Evolutionary conservation across 2,113 vertebrate species (phyloP).

Genomic region (Odocoileus virginianus): DNA sequence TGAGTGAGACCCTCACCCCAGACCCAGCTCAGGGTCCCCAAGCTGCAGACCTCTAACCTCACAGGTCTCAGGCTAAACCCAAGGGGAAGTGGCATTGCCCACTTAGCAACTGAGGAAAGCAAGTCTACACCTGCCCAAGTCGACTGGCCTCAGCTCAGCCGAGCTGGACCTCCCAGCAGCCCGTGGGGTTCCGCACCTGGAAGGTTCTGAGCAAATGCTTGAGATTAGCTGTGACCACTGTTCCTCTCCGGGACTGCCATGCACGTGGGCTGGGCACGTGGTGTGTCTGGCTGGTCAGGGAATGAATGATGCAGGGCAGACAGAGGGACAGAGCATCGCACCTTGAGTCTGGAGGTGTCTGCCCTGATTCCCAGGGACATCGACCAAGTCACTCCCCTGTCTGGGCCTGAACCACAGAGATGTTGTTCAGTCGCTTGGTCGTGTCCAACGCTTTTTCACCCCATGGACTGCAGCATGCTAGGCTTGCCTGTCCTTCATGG

Average conservation of each 20-base stretch:
- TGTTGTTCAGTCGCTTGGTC: background rate
- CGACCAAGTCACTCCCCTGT: rapidly evolving
- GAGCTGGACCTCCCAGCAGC: background rate
- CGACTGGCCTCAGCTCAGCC: background rate
- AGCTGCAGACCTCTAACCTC: background rate
- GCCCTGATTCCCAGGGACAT: background rate
- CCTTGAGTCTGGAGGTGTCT: background rate
- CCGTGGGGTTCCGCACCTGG: background rate
- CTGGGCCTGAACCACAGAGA: background rate
- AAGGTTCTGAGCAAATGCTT: background rate
- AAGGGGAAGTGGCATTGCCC: background rate
- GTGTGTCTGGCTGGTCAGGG: background rate
- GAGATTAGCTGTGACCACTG: rapidly evolving
- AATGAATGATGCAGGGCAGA: no score
- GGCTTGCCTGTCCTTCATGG: background rate
- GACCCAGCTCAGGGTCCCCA: rapidly evolving
- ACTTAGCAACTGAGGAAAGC: background rate
- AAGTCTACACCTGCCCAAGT: background rate
- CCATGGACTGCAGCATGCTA: background rate
- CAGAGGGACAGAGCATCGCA: background rate
- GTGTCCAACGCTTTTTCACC: background rate
- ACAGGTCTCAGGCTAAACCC: no score
- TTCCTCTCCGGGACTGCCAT: background rate
- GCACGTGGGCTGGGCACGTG: rapidly evolving
- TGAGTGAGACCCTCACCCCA: background rate